Evolutionary conservation across 2,888 invertebrate species (phyloP).

Genomic region (Baronia brevicornis): DNA sequence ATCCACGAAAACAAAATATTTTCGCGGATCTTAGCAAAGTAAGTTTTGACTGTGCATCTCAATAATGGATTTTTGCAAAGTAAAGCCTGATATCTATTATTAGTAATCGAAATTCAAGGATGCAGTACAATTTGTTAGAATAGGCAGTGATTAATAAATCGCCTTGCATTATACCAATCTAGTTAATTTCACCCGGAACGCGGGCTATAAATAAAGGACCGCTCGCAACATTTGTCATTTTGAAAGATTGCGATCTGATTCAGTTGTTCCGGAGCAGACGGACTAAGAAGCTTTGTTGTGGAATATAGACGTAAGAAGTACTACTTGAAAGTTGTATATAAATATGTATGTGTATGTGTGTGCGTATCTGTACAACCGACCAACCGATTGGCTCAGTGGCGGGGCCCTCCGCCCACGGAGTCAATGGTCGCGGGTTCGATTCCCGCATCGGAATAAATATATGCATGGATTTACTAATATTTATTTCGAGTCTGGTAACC

Average conservation of each 20-base stretch:
- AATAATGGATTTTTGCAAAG: no score
- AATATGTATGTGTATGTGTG: no score
- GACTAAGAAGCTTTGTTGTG: conserved; percentile 10
- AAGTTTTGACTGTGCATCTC: no score
- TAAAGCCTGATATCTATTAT: conserved; percentile 1
- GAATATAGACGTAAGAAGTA: conserved; percentile 11
- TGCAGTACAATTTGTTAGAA: conserved; percentile 56
- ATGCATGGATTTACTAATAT: no score
- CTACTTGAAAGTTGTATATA: conserved; percentile 1
- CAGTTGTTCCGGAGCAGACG: conserved; percentile 41
- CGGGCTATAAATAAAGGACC: conserved; percentile 48
- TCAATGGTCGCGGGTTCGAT: no score
- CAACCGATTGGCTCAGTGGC: no score
- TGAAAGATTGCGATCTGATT: conserved; percentile 60
- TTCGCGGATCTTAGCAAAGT: no score
- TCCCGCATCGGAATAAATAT: no score
- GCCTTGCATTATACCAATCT: conserved; percentile 57
- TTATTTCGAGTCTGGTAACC: no score
- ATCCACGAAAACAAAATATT: no score
- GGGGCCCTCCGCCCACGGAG: no score
- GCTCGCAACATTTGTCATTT: conserved; percentile 50
- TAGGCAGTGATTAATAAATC: conserved; percentile 55
- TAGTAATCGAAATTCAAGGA: conserved; percentile 27
- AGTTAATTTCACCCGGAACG: conserved; percentile 56
- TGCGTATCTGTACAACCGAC: no score